Percentiles rank a stretch among this genome's conserved stretches.
Evolutionary conservation across 2,113 vertebrate species (phyloP).

Genomic region (Mormyrus iriodes): DNA sequence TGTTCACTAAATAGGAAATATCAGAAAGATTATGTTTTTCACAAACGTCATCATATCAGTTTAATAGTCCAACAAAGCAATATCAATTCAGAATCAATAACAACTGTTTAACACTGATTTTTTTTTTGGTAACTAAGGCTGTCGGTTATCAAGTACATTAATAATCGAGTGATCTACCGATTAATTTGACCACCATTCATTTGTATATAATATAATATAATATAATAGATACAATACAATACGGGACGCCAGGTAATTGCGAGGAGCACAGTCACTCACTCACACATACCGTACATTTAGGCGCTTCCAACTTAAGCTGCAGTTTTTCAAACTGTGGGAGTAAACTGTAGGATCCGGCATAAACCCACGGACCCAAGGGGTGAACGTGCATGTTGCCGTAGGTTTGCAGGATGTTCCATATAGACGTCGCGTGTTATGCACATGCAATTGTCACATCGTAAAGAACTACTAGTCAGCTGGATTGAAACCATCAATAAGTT

Average conservation of each 20-base stretch:
- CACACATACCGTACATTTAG: too few relatives aligned
- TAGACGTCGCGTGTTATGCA: neutral
- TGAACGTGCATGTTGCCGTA: neutral
- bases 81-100: neutral
- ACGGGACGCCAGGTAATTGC: neutral
- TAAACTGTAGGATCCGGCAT: neutral
- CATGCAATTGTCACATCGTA: neutral
- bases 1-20: neutral
- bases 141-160: neutral
- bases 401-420: neutral
- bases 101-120: neutral
- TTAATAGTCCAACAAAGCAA: neutral
- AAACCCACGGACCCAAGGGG: neutral
- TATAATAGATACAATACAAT: neutral
- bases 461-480: neutral
- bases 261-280: neutral
- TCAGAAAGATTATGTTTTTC: neutral
- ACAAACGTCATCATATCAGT: neutral
- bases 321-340: neutral
- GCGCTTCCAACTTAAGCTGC: neutral
- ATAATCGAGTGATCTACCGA: neutral
- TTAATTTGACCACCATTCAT: neutral
- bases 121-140: neutral
- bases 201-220: too few relatives aligned
- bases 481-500: neutral